Conservation (phyloP, 2,113 vertebrate genomes). For the Ciconia maguari region DNA sequence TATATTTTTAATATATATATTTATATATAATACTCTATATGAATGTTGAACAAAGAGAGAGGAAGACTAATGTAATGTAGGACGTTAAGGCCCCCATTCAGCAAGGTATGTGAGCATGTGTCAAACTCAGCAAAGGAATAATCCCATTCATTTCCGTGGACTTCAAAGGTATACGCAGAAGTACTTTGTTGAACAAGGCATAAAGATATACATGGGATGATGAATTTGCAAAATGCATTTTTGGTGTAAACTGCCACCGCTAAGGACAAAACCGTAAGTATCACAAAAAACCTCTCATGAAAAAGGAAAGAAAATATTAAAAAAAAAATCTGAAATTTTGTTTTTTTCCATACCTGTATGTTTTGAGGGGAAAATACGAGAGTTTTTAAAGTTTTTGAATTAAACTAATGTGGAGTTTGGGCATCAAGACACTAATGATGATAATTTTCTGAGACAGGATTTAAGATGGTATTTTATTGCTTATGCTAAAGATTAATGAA, state of each 20-base stretch:
- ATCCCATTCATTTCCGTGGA: not conserved
- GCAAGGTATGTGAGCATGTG: not conserved
- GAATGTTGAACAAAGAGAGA: constrained; percentile 22
- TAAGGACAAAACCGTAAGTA: not conserved
- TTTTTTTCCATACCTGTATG: not conserved
- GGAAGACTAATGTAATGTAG: constrained; percentile 33
- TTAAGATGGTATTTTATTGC: constrained; percentile 35
- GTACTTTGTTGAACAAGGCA: constrained; percentile 7
- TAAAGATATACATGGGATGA: not conserved
- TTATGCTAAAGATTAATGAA: not conserved
- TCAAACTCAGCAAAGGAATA: not conserved
- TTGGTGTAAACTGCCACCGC: constrained; percentile 30
- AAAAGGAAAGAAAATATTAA: not conserved
- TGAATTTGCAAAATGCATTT: constrained; percentile 25
- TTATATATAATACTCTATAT: constrained; percentile 45
- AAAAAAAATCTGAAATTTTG: not conserved
- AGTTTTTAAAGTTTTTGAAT: not conserved
- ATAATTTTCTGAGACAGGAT: not conserved
- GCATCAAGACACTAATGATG: not conserved
- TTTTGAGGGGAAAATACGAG: not conserved
- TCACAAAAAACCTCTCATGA: not conserved
- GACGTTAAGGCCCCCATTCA: not conserved
- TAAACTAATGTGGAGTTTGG: not conserved
- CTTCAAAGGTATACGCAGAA: not conserved
- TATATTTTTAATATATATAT: constrained; percentile 27